A percentile compares a stretch with the other conserved stretches of the same genome.
Conservation (phyloP, 2,797 vertebrate species). For the Platyrinchus mystaceus region DNA sequence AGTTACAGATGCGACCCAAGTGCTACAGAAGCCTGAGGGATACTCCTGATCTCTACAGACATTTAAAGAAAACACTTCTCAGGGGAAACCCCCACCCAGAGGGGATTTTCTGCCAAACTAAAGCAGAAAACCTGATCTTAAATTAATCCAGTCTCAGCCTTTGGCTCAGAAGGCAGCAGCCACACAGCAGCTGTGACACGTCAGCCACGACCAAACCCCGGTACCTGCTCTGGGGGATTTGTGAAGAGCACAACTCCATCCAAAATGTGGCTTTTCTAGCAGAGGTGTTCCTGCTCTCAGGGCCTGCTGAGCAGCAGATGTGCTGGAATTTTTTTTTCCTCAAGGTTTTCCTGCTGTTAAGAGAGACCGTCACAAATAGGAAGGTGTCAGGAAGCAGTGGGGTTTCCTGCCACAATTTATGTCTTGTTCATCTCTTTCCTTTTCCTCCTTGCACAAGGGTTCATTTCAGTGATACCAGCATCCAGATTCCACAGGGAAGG, state of each 20-base stretch:
- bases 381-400: neutral
- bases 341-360: neutral
- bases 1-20: neutral
- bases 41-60: fast-evolving
- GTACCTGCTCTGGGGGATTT: neutral
- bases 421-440: too few species aligned
- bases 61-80: neutral
- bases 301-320: neutral
- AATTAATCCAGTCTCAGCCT: neutral
- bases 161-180: neutral
- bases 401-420: too few species aligned
- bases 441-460: too few species aligned
- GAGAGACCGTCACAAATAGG: neutral
- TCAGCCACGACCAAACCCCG: neutral
- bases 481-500: fast-evolving
- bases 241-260: neutral
- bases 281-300: neutral
- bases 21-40: neutral
- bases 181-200: neutral
- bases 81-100: neutral
- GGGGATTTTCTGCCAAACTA: neutral
- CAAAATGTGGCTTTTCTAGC: neutral
- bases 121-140: neutral
- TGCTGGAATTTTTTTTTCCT: neutral
- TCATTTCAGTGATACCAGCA: neutral